Evolutionary conservation across 2,888 invertebrate genomes (phyloP).

Genomic region (Lepidochrysops patricia): DNA sequence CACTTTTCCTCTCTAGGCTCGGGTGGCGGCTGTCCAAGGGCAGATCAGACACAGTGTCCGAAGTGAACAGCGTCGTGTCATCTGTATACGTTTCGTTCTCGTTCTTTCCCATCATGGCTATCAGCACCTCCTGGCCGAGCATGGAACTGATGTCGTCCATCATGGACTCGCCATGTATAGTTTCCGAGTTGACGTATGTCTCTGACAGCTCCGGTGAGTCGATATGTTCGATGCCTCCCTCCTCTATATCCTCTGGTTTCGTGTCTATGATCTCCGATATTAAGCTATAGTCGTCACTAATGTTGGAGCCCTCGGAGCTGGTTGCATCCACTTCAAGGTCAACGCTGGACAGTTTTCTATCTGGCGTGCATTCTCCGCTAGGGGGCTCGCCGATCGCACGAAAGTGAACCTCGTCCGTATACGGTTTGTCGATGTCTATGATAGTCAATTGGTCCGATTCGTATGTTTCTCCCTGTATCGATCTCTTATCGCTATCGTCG

Average conservation of each 20-base stretch:
- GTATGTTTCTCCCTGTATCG: conserved; percentile 70
- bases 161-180: conserved; percentile 84
- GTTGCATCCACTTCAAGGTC: conserved; percentile 70
- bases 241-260: conserved; percentile 54
- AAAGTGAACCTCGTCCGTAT: conserved; percentile 63
- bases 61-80: conserved; percentile 79
- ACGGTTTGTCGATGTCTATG: conserved; percentile 76
- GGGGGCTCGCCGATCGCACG: conserved; percentile 48
- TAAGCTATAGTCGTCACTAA: conserved; percentile 82
- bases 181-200: conserved; percentile 79
- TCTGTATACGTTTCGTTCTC: conserved; percentile 81
- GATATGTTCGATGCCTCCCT: conserved; percentile 82
- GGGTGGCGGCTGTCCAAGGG: conserved; percentile 69
- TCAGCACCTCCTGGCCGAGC: conserved; percentile 79
- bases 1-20: conserved; percentile 73
- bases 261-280: conserved; percentile 79
- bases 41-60: conserved; percentile 68
- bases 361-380: conserved; percentile 58
- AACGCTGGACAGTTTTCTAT: conserved; percentile 55
- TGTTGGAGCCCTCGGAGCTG: conserved; percentile 77
- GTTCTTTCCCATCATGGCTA: conserved; percentile 78
- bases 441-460: conserved; percentile 78
- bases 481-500: conserved; percentile 61
- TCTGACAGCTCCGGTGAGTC: conserved; percentile 89
- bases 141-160: conserved; percentile 87